Conservation (phyloP, 2,797 vertebrate genomes). For the Anomalospiza imberbis region DNA sequence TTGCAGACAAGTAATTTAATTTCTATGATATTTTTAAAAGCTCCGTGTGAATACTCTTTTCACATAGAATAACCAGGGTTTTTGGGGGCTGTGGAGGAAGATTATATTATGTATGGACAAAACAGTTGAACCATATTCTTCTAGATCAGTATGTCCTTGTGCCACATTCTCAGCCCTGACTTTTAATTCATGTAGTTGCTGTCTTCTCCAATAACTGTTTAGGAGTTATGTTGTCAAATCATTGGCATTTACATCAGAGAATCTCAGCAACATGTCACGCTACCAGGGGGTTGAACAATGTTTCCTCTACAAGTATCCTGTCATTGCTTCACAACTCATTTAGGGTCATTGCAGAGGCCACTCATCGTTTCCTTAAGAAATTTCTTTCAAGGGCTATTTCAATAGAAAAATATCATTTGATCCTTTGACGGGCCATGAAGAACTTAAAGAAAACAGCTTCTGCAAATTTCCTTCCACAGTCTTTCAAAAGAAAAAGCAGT, state of each 20-base stretch:
- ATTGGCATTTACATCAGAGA: neutral
- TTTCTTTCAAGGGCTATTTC: neutral
- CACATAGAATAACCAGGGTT: neutral
- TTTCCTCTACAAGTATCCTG: neutral
- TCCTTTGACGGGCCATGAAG: neutral
- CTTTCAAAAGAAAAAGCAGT: neutral
- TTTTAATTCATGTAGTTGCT: neutral
- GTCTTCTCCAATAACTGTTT: neutral
- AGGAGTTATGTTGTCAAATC: neutral
- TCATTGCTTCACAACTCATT: neutral
- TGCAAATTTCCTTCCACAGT: neutral
- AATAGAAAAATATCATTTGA: neutral
- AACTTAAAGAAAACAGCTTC: neutral
- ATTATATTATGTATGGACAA: neutral
- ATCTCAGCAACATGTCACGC: neutral
- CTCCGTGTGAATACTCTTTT: neutral
- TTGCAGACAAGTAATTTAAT: neutral
- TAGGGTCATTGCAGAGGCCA: neutral
- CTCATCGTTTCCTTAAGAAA: neutral
- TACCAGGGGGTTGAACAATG: neutral
- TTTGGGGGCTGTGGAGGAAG: neutral
- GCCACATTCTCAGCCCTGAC: neutral
- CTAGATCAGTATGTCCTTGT: neutral
- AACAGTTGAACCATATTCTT: neutral
- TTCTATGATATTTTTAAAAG: neutral